Conservation (phyloP, 2,113 vertebrate species). For the Craseonycteris thonglongyai region DNA sequence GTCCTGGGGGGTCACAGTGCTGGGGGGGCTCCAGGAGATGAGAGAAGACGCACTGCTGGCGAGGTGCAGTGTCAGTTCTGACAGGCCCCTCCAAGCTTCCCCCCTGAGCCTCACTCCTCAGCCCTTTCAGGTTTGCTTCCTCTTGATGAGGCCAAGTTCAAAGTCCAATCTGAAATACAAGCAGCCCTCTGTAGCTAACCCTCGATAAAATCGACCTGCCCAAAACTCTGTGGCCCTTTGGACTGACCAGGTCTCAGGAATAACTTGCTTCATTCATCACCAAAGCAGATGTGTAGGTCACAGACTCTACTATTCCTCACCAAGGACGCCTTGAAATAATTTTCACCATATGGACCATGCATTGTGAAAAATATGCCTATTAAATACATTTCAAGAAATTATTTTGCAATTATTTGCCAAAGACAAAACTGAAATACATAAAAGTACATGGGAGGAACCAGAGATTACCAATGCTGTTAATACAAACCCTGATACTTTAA, state of each 20-base stretch:
- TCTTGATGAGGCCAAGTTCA: not conserved
- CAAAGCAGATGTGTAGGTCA: not conserved
- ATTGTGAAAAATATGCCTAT: not conserved
- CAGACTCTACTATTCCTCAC: not conserved
- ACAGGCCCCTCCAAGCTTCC: not conserved
- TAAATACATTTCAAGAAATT: not conserved
- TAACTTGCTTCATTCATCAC: not conserved
- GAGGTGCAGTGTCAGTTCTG: not conserved
- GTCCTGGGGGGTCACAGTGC: too few species aligned
- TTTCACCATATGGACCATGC: not conserved
- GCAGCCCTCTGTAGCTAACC: not conserved
- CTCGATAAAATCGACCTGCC: not conserved
- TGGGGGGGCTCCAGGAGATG: too few species aligned
- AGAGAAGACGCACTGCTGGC: not conserved
- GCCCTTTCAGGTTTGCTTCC: not conserved
- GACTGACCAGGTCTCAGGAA: not conserved
- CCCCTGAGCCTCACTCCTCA: not conserved
- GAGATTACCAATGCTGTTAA: too few species aligned
- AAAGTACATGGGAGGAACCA: not conserved
- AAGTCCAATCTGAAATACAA: not conserved
- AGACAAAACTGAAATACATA: not conserved
- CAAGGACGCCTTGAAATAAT: not conserved
- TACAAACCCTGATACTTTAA: not conserved
- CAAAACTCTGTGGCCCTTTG: not conserved
- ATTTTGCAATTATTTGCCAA: not conserved